Evolutionary conservation across 2,113 vertebrate species (phyloP).

Genomic region (Xiphophorus hellerii): DNA sequence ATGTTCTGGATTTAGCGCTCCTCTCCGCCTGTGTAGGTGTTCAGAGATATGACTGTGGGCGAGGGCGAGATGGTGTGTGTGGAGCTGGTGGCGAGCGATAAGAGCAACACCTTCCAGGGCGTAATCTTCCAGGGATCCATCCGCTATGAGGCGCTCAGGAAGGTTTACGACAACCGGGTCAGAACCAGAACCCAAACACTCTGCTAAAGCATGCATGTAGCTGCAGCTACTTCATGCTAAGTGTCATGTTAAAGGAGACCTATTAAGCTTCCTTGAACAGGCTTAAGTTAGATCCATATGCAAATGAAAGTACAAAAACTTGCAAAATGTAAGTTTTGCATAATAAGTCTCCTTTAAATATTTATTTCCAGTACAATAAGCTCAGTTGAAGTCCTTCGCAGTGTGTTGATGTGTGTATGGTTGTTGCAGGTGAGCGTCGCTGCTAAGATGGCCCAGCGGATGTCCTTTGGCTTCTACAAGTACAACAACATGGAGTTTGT

Average conservation of each 20-base stretch:
- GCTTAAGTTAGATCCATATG: too few species aligned
- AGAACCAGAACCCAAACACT: too few species aligned
- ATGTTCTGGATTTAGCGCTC: neutral
- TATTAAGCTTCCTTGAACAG: too few species aligned
- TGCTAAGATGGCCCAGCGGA: conserved; percentile 96
- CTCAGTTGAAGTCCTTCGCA: too few species aligned
- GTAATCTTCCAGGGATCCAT: conserved; percentile 99
- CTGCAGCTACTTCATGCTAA: neutral
- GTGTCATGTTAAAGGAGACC: neutral
- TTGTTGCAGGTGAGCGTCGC: conserved; percentile 92
- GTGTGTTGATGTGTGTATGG: neutral
- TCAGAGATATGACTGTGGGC: conserved; percentile 96
- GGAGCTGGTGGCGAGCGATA: conserved; percentile 97
- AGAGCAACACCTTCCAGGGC: conserved; percentile 94
- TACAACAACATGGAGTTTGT: conserved; percentile 99
- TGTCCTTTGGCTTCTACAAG: conserved; percentile 99
- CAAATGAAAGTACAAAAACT: too few species aligned
- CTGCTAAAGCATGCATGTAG: too few species aligned
- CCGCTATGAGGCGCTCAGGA: conserved; percentile 97
- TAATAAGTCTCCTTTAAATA: too few species aligned
- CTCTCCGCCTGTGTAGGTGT: conserved; percentile 81
- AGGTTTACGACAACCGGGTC: conserved; percentile 97
- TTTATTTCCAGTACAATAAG: too few species aligned
- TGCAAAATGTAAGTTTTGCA: too few species aligned
- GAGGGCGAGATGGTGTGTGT: conserved; percentile 99